Percentiles rank a stretch among this genome's conserved stretches.
phyloP scores from a whole-genome alignment of 2,797 vertebrate species.

The Tenualosa thibaudeaui region DNA sequence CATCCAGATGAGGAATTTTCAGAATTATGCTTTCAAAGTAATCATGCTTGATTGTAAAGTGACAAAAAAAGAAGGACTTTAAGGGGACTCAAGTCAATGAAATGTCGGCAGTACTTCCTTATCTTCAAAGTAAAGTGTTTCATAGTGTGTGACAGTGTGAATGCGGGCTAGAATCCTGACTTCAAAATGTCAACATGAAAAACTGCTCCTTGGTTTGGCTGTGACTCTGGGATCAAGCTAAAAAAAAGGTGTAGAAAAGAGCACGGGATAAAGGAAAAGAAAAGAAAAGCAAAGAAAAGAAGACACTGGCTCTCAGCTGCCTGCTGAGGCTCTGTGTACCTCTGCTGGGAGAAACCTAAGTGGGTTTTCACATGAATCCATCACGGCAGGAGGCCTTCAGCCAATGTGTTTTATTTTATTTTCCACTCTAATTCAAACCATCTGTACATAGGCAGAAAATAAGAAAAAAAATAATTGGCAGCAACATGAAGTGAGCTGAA shows the following conservation, averaged over 20 bases:
- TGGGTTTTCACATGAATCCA: neutral
- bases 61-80: neutral
- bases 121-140: neutral
- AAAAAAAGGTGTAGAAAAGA: neutral
- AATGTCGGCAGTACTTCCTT: neutral
- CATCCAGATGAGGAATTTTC: neutral
- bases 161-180: neutral
- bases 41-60: neutral
- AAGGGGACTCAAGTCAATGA: neutral
- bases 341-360: slow-evolving; percentile 7
- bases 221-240: neutral
- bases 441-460: slow-evolving; percentile 17
- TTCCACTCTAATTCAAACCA: slow-evolving; percentile 32
- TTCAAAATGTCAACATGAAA: slow-evolving; percentile 18
- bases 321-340: neutral
- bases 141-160: neutral
- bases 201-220: neutral
- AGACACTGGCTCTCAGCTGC: neutral
- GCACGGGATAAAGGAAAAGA: neutral
- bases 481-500: slow-evolving; percentile 21
- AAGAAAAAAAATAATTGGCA: slow-evolving; percentile 29
- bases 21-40: slow-evolving; percentile 18
- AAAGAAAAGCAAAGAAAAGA: neutral
- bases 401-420: slow-evolving; percentile 20
- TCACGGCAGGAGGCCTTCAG: slow-evolving; percentile 16